A percentile compares a stretch with the other conserved stretches of the same genome.
These are phyloP conservation scores for Orthosia incerta DNA, from an alignment of 2,888 invertebrate genomes.

Conservation along the genomic window DNA sequence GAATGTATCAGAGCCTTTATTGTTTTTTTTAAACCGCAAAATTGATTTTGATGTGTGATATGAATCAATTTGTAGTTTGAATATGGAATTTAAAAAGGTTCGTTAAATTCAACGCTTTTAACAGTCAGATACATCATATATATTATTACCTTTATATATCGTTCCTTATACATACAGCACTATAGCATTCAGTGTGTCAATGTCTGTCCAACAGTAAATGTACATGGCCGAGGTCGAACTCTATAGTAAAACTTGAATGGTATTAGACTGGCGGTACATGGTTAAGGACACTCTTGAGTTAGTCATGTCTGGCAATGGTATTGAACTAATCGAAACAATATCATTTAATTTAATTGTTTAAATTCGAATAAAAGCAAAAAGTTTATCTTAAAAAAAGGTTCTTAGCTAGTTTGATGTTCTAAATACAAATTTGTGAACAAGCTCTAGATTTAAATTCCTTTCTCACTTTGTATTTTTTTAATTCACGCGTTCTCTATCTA, in stretches of 20 bases:
- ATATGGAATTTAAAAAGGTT: conserved; percentile 26
- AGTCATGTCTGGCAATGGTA: conserved; percentile 19
- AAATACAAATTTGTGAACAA: neutral
- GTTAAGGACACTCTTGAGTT: conserved; percentile 42
- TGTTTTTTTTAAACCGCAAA: conserved; percentile 44
- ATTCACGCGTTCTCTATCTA: neutral
- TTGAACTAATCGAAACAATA: conserved; percentile 24
- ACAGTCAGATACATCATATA: neutral
- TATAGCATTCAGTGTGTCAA: conserved; percentile 47
- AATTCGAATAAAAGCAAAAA: neutral
- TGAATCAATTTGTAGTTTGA: conserved; percentile 46
- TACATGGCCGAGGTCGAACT: conserved; percentile 46
- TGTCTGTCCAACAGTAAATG: conserved; percentile 38
- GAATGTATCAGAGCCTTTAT: conserved; percentile 51
- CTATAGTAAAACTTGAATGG: conserved; percentile 49
- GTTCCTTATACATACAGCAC: neutral
- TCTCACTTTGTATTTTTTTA: neutral
- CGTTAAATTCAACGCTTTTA: neutral
- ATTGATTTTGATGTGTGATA: conserved; percentile 48
- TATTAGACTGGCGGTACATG: conserved; percentile 44
- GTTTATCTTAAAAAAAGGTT: neutral
- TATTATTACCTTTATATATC: too few relatives aligned
- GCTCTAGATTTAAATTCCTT: neutral
- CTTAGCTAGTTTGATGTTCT: neutral
- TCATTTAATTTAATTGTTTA: neutral